A percentile compares a stretch with the other conserved stretches of the same genome.
These are phyloP conservation scores for Loxodonta africana DNA, from an alignment of 2,113 vertebrate genomes.

Conservation along the genomic window DNA sequence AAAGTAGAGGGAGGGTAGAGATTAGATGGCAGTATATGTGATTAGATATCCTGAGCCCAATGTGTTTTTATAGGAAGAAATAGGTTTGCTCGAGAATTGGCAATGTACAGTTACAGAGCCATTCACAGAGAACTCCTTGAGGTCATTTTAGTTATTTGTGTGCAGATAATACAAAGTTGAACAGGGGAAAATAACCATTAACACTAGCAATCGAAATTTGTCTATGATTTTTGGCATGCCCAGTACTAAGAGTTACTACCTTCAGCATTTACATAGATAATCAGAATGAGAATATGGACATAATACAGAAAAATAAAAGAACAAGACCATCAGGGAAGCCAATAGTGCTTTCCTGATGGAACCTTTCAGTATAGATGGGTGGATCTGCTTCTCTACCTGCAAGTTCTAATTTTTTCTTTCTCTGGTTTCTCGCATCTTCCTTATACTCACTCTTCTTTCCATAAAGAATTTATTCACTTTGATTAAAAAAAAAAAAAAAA, in stretches of 20 bases:
- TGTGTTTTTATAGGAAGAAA: background rate
- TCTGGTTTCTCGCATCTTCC: background rate
- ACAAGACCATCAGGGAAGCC: background rate
- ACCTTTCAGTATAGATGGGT: background rate
- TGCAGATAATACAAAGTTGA: background rate
- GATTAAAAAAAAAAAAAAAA: constrained; percentile 65
- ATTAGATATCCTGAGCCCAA: background rate
- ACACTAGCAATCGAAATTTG: background rate
- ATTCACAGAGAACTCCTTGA: background rate
- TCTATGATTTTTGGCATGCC: background rate
- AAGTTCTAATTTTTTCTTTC: background rate
- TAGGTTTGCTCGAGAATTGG: background rate
- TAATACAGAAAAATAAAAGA: background rate
- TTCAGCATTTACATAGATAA: background rate
- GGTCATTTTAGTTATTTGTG: background rate
- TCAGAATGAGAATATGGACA: background rate
- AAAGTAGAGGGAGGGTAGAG: background rate
- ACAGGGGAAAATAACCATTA: background rate
- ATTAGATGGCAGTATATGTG: background rate
- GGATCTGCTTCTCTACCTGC: background rate
- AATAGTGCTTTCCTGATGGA: background rate
- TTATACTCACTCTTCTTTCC: background rate
- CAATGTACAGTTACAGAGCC: background rate
- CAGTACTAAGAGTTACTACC: background rate
- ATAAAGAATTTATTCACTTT: constrained; percentile 47